These are phyloP conservation scores for Nematostella vectensis DNA, from an alignment of 92 coral and sea anemone genomes.

Conservation along the genomic window DNA sequence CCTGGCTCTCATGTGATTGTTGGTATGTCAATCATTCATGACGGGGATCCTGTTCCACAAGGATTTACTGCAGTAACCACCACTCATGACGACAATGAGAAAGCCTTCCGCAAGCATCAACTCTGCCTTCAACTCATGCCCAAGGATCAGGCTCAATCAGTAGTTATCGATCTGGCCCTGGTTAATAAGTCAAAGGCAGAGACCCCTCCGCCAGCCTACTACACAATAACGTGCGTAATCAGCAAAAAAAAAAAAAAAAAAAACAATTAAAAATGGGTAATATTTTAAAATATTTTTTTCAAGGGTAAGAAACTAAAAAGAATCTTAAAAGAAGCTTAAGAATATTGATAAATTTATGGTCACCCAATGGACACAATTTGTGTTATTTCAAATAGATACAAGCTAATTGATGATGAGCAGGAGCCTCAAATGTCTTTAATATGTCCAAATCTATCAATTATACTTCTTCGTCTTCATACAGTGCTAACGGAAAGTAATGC, in stretches of 20 bases:
- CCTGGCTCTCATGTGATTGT: constrained; percentile 57
- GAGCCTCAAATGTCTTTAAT: too few species aligned
- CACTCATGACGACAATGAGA: constrained; percentile 82
- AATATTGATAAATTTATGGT: too few species aligned
- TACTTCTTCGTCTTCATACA: too few species aligned
- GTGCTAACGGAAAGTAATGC: too few species aligned
- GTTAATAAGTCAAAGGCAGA: constrained; percentile 88
- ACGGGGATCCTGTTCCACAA: constrained; percentile 65
- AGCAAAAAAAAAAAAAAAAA: too few species aligned
- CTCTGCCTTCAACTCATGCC: constrained; percentile 53
- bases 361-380: too few species aligned
- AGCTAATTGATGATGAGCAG: too few species aligned
- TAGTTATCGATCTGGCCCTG: constrained; percentile 65
- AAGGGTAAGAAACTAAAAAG: too few species aligned
- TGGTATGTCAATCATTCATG: constrained; percentile 68
- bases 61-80: constrained; percentile 74
- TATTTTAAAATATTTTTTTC: not conserved
- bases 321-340: too few species aligned
- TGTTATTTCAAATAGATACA: too few species aligned
- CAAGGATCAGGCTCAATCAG: constrained; percentile 53
- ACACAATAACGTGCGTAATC: constrained; percentile 70
- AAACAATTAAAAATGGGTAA: not conserved
- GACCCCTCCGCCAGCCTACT: constrained; percentile 57
- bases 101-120: constrained; percentile 76
- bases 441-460: too few species aligned